Percentiles rank a stretch among this genome's conserved stretches.
Conservation (phyloP, 2,888 invertebrate species). For the Eurytoma californica region DNA sequence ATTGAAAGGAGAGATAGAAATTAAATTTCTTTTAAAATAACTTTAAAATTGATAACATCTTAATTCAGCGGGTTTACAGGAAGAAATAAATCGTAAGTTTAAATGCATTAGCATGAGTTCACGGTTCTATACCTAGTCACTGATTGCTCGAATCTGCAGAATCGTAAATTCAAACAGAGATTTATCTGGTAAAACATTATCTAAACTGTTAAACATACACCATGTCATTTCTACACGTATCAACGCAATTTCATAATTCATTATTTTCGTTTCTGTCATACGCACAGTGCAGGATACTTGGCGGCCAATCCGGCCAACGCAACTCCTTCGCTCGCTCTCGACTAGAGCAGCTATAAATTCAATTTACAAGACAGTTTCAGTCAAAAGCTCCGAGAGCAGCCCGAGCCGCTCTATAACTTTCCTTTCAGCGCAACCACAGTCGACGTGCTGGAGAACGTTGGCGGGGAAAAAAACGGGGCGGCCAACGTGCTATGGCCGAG, state of each 20-base stretch:
- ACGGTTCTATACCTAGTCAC: neutral
- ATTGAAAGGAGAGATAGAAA: no score
- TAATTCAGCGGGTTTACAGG: no score
- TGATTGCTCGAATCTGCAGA: conserved; percentile 9
- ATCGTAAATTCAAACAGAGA: neutral
- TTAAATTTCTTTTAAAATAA: no score
- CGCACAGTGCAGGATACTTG: neutral
- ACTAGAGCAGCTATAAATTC: conserved; percentile 12
- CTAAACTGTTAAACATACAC: neutral
- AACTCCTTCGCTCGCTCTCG: neutral
- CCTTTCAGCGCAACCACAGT: conserved; percentile 16
- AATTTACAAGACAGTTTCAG: conserved; percentile 32
- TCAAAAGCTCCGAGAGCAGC: conserved; percentile 2
- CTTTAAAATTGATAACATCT: no score
- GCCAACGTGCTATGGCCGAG: neutral
- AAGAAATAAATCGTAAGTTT: no score
- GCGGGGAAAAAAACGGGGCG: neutral
- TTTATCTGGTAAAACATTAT: neutral
- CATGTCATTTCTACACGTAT: neutral
- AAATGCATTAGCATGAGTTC: no score
- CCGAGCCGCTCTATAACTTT: conserved; percentile 19
- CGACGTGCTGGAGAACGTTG: neutral
- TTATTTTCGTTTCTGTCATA: neutral
- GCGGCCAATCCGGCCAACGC: neutral
- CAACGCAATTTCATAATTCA: conserved; percentile 27